Percentiles rank a stretch among this genome's conserved stretches.
These are phyloP conservation scores for Silvanus unidentatus DNA, from an alignment of 2,888 invertebrate species.

Conservation along the genomic window DNA sequence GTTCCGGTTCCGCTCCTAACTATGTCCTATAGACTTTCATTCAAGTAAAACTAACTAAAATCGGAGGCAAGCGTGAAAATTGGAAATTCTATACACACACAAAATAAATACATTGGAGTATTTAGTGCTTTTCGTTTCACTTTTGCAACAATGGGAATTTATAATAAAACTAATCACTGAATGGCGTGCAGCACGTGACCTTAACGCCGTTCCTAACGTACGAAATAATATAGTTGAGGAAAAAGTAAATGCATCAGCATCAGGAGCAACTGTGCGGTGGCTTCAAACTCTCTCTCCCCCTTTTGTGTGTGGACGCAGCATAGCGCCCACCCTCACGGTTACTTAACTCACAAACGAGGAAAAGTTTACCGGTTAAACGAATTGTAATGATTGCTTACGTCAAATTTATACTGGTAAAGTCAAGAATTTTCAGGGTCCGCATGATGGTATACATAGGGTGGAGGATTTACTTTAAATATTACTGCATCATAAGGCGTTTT, in stretches of 20 bases:
- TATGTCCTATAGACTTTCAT: slow-evolving; percentile 27
- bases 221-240: background rate
- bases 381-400: slow-evolving; percentile 34
- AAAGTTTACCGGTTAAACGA: slow-evolving; percentile 36
- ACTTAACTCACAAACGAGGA: slow-evolving; percentile 30
- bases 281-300: background rate
- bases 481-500: slow-evolving; percentile 8
- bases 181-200: slow-evolving; percentile 37
- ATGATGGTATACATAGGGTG: background rate
- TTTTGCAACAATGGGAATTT: slow-evolving; percentile 27
- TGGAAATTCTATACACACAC: slow-evolving; percentile 5
- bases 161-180: slow-evolving; percentile 38
- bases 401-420: slow-evolving; percentile 13
- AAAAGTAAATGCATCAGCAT: no score
- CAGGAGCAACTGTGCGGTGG: background rate
- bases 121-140: slow-evolving; percentile 17
- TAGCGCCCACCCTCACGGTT: slow-evolving; percentile 21
- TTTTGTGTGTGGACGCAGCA: slow-evolving; percentile 9
- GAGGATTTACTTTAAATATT: slow-evolving; percentile 10
- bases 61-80: slow-evolving; percentile 22
- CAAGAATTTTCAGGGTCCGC: slow-evolving; percentile 9
- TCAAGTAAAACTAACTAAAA: slow-evolving; percentile 30
- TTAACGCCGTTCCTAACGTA: slow-evolving; percentile 9
- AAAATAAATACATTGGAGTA: slow-evolving; percentile 10
- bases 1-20: slow-evolving; percentile 27